A percentile compares a stretch with the other conserved stretches of the same genome.
These are phyloP conservation scores for Rhagonycha fulva DNA, from an alignment of 2,888 invertebrate species.

Conservation along the genomic window DNA sequence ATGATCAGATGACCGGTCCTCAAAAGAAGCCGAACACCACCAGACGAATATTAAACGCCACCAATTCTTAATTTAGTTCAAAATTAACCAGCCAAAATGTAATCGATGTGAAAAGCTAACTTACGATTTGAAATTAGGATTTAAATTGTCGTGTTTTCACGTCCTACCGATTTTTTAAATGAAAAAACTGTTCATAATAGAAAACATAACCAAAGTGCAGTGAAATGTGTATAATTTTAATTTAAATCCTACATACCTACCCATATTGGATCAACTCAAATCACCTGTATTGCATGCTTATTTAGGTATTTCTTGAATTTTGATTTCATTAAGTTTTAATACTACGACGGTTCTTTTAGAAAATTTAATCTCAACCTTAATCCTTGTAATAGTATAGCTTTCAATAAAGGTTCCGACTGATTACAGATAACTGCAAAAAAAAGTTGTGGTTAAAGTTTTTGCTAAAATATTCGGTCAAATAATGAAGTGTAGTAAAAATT, in stretches of 20 bases:
- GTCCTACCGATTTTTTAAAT: not conserved
- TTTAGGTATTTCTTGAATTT: not conserved
- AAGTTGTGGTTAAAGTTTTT: no score
- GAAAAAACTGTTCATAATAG: not conserved
- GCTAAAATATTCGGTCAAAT: no score
- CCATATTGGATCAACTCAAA: not conserved
- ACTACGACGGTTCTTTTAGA: not conserved
- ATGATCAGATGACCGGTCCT: conserved; percentile 39
- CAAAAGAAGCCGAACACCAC: conserved; percentile 38
- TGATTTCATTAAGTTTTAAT: not conserved
- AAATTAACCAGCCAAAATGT: conserved; percentile 44
- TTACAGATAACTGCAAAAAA: no score
- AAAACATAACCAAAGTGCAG: not conserved
- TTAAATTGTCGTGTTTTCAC: conserved; percentile 8
- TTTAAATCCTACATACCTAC: not conserved
- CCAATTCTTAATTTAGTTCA: conserved; percentile 35
- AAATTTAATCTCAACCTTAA: not conserved
- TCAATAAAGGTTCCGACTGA: no score
- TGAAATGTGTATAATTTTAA: not conserved
- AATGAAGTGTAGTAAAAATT: no score
- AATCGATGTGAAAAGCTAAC: conserved; percentile 48
- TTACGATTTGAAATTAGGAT: conserved; percentile 34
- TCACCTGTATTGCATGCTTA: not conserved
- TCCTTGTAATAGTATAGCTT: not conserved
- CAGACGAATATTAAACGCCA: conserved; percentile 38